Base-by-base conservation (phyloP, 2,797 vertebrate species). In the Tinamus major region DNA sequence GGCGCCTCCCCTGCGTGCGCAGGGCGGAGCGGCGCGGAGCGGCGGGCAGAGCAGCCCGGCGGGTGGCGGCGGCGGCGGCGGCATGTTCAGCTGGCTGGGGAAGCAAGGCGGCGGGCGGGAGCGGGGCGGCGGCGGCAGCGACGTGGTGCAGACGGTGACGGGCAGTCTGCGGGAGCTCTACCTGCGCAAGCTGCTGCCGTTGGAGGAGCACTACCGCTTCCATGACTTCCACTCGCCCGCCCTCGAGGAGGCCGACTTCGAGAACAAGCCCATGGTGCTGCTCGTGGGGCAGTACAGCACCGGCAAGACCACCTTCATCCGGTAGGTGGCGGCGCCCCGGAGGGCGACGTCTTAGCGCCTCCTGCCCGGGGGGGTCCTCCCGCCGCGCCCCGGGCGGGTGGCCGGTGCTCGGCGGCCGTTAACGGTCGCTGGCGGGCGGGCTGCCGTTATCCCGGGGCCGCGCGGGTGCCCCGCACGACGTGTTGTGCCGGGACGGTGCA, bases 211-310 rank as follows among this genome's bases (percentile, higher is more conserved):
- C 9, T 99, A 99, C 96, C 98, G 99, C 92, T 99, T 99, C 98
- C 99, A 99, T 85, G 99, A 99, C 91, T 99, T 99, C 97, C 99
- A 99, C 97, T 99, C 99, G 19, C 99, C 99, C 9, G 99, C 99
- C 31, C 97, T 99, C 97, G 99, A 99, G 96, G 97, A 98, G 77
- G 99, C 99, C 2, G 99, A 99, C 97, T 99, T 99, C 97, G 98
- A 99, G 82, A 99, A 99, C 98, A 99, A 99, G 78, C 99, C 99
- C 78, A 99, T 99, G 99, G 98, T 99, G 92, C 98, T 99, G 65
- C 98, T 99, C 89, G 99, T 99, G 91, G 99, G 99, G 42, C 99
- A 99, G 97, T 99, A 99, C 97, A 99, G 99, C 97, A 99, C 99
- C 16, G 99, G 99, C 86, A 99, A 99, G 95, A 99, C 99, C 96